phyloP scores from a whole-genome alignment of 2,888 invertebrate species.

The Mythimna pallens region DNA sequence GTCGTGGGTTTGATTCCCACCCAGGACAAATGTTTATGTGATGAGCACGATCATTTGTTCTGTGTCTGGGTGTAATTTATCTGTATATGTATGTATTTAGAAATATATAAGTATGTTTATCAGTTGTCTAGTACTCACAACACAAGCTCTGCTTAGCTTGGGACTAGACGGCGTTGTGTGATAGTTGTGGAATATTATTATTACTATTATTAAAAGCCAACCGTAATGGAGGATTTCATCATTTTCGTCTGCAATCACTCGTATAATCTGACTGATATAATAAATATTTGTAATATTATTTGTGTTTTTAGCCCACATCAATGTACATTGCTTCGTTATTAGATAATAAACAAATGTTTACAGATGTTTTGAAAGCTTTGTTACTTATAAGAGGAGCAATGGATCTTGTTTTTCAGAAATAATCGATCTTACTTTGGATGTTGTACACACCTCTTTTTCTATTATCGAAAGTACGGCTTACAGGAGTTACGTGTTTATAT shows the following conservation, averaged over 20 bases:
- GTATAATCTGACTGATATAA: constrained; percentile 23
- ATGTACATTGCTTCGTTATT: constrained; percentile 2
- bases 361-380: constrained; percentile 10
- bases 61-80: too few species aligned
- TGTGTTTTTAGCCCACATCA: neutral
- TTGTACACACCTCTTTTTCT: neutral
- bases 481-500: neutral
- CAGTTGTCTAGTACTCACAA: too few species aligned
- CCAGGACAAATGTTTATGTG: too few species aligned
- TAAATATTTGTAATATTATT: constrained; percentile 28
- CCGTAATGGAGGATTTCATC: constrained; percentile 33
- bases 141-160: too few species aligned
- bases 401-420: neutral
- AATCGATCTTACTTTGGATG: neutral
- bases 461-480: neutral
- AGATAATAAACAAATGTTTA: neutral
- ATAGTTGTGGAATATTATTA: too few species aligned
- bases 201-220: constrained; percentile 13
- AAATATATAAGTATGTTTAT: too few species aligned
- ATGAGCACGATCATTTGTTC: too few species aligned
- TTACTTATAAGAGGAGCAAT: neutral
- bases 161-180: too few species aligned
- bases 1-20: too few species aligned
- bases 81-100: too few species aligned
- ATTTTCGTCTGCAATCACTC: constrained; percentile 24